Conservation (phyloP, 2,113 vertebrate species). For the Enhydra lutris region DNA sequence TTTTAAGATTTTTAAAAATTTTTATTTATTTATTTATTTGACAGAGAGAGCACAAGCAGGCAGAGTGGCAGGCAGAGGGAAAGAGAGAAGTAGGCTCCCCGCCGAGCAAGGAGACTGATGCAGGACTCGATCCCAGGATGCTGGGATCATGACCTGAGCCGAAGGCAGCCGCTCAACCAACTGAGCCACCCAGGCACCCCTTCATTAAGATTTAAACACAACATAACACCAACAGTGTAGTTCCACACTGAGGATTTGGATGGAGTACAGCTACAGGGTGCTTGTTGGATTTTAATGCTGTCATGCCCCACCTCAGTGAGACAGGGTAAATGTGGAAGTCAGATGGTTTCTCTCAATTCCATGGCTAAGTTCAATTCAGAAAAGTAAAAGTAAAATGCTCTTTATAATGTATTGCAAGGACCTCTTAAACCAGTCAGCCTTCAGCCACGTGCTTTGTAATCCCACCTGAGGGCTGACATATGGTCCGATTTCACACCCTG, state of each 20-base stretch:
- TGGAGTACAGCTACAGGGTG: background rate
- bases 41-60: too few species aligned
- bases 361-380: background rate
- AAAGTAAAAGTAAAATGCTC: slow-evolving; percentile 27
- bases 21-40: too few species aligned
- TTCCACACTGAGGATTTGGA: background rate
- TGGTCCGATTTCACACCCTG: slow-evolving; percentile 11
- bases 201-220: background rate
- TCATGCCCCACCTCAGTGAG: background rate
- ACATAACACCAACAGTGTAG: background rate
- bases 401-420: background rate
- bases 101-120: too few species aligned
- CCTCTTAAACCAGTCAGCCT: background rate
- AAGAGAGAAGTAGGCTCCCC: too few species aligned
- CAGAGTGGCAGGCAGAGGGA: too few species aligned
- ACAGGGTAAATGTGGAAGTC: background rate
- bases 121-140: too few species aligned
- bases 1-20: too few species aligned
- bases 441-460: background rate
- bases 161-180: too few species aligned
- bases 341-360: background rate
- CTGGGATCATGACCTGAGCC: too few species aligned
- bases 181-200: too few species aligned
- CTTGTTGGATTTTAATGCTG: background rate
- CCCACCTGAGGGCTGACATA: background rate